Percentiles rank a stretch among this genome's conserved stretches.
Evolutionary conservation across 2,113 vertebrate species (phyloP).

Genomic region (Nerophis ophidion): DNA sequence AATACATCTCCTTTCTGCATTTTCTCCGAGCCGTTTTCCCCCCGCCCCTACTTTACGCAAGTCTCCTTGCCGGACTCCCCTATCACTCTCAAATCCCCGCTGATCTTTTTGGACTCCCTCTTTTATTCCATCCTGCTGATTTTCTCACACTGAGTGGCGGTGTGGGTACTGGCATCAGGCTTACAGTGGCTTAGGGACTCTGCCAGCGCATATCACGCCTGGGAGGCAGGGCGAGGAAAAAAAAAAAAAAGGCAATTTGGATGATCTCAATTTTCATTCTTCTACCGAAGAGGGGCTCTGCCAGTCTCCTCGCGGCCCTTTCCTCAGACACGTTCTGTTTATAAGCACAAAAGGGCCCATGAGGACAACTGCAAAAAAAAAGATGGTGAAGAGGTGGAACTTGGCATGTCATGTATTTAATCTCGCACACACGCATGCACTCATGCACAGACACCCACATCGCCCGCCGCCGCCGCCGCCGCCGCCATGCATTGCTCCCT

Average conservation of each 20-base stretch:
- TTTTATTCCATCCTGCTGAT: conserved; percentile 64
- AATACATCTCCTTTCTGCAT: conserved; percentile 33
- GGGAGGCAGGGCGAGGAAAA: neutral
- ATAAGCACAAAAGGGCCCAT: conserved; percentile 45
- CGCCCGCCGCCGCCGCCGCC: neutral
- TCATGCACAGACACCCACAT: conserved; percentile 23
- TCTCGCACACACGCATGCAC: conserved; percentile 19
- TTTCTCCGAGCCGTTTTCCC: conserved; percentile 6
- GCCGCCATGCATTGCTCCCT: conserved; percentile 26
- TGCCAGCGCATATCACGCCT: conserved; percentile 51
- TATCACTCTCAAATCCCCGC: conserved; percentile 62
- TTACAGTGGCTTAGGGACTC: conserved; percentile 58
- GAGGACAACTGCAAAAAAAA: conserved; percentile 34
- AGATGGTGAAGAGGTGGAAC: conserved; percentile 47
- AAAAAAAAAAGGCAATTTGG: conserved; percentile 63
- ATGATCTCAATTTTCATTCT: conserved; percentile 67
- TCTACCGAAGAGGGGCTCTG: conserved; percentile 49
- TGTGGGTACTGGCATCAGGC: conserved; percentile 49
- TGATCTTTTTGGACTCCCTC: conserved; percentile 64
- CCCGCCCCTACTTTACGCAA: neutral
- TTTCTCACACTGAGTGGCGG: conserved; percentile 47
- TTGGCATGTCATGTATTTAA: conserved; percentile 52
- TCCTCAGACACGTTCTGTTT: conserved; percentile 65
- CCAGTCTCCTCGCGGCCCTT: conserved; percentile 46
- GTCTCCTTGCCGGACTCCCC: conserved; percentile 28